These are phyloP conservation scores for Ptychodera flava DNA, from an alignment of 35 echinoderm and acorn worm species.

Conservation along the genomic window DNA sequence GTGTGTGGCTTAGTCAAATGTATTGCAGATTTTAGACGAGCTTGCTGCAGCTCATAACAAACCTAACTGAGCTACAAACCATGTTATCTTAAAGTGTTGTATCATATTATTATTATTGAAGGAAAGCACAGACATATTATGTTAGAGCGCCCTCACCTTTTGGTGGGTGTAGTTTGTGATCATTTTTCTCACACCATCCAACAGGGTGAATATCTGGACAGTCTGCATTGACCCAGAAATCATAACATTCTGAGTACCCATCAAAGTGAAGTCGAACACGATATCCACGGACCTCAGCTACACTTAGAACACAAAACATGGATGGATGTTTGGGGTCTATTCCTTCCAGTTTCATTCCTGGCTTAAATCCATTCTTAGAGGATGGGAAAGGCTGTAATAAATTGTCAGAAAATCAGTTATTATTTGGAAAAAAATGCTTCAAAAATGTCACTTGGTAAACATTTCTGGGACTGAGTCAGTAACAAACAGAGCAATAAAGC, in stretches of 20 bases:
- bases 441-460: too few relatives aligned
- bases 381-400: conserved; percentile 67
- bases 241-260: conserved; percentile 94
- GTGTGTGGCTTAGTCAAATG: too few relatives aligned
- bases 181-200: conserved; percentile 89
- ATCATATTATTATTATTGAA: too few relatives aligned
- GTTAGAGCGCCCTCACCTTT: too few relatives aligned
- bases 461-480: too few relatives aligned
- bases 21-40: background rate
- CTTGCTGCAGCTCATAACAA: too few relatives aligned
- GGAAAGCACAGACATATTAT: too few relatives aligned
- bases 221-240: conserved; percentile 95
- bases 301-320: conserved; percentile 84
- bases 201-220: conserved; percentile 79
- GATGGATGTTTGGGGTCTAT: conserved; percentile 98
- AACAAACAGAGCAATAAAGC: too few relatives aligned
- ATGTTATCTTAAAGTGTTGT: too few relatives aligned
- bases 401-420: too few relatives aligned
- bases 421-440: too few relatives aligned
- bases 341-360: conserved; percentile 91
- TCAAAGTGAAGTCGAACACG: conserved; percentile 89
- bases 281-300: conserved; percentile 65
- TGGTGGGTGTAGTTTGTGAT: conserved; percentile 72
- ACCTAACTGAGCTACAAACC: too few relatives aligned
- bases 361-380: conserved; percentile 74